Base-by-base conservation (phyloP, 2,888 invertebrate species). In the Volucella inflata region DNA sequence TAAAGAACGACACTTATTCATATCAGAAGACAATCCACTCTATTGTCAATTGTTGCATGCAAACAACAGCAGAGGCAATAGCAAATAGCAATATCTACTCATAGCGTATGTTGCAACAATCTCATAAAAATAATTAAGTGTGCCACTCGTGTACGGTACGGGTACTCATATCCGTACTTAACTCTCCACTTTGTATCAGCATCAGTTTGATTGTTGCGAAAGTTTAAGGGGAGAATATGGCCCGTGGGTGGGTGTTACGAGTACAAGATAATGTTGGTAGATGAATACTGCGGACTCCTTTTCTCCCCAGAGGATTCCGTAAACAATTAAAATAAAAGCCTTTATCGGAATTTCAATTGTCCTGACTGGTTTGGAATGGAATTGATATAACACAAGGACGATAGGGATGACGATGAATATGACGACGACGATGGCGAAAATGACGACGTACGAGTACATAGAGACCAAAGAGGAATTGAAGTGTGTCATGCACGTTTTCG, bases 311-410 rank as follows among this genome's bases (percentile, higher is more conserved):
- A 62, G 81, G 68, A 67, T 71, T 72, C 71, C 75, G 70, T 77
- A 81, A 85, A 87, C 82, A 87, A 87, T 87, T 87, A 87, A 87
- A 87, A 82, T 87, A 82, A 87, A 82, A 82, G 82, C 82, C 82
- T 82, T 87, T 87, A 87, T 87, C 82, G 81, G 87, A 82, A 87
- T 87, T 87, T 78, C 82, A 77, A 87, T 87, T 85, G 85, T 77
- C 85, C 48, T 81, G 81, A 81, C 81, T 77, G 76, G 85, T 71
- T 67, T 46, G 44, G 44, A 44, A 30, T 21, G 36, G 48, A 17
- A 17, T 48, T 36, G 59, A 0, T 6, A 30, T 30, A 30, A 30
- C 6, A 30, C 6, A 30, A 30, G 30, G 30, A 30, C 6, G 6
- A 30, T 6, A 30, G 6, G 30, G 30, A 30, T 6, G 30, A 30